Conservation (phyloP, 2,113 vertebrate species). For the Corapipo altera region DNA sequence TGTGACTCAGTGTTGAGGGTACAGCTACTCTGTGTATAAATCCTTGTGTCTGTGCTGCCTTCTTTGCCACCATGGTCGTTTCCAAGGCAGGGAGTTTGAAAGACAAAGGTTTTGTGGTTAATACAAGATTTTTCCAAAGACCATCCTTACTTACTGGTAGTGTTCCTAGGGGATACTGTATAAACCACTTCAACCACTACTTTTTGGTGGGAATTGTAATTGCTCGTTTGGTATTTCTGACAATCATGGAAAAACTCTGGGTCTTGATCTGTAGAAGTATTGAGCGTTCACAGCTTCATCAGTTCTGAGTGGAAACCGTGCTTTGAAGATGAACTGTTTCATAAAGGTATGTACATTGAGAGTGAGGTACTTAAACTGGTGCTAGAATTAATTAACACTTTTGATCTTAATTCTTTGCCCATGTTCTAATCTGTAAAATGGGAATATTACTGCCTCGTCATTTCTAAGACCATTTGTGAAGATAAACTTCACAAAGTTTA, state of each 20-base stretch:
- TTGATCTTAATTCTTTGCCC: background rate
- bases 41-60: background rate
- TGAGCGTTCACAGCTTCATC: background rate
- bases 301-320: background rate
- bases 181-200: background rate
- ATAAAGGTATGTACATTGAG: background rate
- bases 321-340: constrained; percentile 16
- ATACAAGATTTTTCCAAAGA: background rate
- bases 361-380: constrained; percentile 1
- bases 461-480: background rate
- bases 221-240: background rate
- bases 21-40: background rate
- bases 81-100: background rate
- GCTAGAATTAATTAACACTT: constrained; percentile 27
- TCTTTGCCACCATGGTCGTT: accelerated
- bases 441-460: background rate
- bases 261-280: background rate
- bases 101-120: background rate
- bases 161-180: background rate
- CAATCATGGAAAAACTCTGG: background rate
- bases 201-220: background rate
- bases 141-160: background rate
- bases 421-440: background rate
- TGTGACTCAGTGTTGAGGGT: background rate
- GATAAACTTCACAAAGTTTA: background rate